phyloP scores from a whole-genome alignment of 37 sponge, comb jelly and placozoan species.

The Agelas oroides region DNA sequence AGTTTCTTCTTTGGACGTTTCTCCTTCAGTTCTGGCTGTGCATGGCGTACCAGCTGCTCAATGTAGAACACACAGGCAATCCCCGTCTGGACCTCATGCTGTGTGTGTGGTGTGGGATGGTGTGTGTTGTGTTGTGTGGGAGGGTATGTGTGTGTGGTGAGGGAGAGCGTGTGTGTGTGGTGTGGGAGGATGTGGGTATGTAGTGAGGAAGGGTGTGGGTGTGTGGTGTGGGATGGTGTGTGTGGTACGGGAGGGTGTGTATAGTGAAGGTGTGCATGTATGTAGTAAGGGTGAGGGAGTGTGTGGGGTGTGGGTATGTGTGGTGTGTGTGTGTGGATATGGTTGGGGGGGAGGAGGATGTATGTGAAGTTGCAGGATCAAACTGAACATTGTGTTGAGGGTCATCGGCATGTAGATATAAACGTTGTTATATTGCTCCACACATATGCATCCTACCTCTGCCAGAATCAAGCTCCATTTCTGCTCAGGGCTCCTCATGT shows the following conservation, averaged over 20 bases:
- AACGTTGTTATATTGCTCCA: too few relatives aligned
- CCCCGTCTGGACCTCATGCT: slow-evolving; percentile 76
- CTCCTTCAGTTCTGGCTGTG: slow-evolving; percentile 74
- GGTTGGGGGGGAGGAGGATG: too few relatives aligned
- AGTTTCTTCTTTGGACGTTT: slow-evolving; percentile 69
- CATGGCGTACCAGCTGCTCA: slow-evolving; percentile 81
- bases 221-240: too few relatives aligned
- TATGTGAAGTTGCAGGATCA: too few relatives aligned
- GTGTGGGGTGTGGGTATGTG: background rate
- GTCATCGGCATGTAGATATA: too few relatives aligned
- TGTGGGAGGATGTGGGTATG: too few relatives aligned
- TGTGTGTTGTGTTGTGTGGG: background rate
- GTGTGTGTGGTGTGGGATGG: background rate
- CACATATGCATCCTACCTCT: slow-evolving; percentile 77
- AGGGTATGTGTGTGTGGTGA: background rate
- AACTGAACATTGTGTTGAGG: too few relatives aligned
- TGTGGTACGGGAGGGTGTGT: too few relatives aligned
- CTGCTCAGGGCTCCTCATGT: slow-evolving; percentile 64
- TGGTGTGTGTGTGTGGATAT: background rate
- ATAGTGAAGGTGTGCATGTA: too few relatives aligned
- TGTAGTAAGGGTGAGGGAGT: too few relatives aligned
- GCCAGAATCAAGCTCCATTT: slow-evolving; percentile 85
- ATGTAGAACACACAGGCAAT: slow-evolving; percentile 74
- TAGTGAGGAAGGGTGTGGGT: too few relatives aligned
- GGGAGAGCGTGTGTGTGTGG: background rate